Conservation (phyloP, 2,888 invertebrate species). For the Scaptodrosophila latifasciaeformis region DNA sequence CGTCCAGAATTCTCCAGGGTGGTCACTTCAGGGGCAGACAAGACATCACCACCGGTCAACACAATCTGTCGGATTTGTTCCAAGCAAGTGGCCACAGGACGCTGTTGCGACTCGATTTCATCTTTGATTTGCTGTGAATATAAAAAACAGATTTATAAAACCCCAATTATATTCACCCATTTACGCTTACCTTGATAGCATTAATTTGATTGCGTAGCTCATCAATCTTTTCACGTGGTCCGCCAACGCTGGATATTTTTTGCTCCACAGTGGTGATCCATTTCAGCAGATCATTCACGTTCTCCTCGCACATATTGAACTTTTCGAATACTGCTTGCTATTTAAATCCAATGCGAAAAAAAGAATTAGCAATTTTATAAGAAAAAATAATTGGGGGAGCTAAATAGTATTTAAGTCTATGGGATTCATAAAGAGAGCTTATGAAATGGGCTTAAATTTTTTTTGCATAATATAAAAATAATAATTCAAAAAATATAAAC, state of each 20-base stretch:
- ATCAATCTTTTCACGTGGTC: slow-evolving; percentile 90
- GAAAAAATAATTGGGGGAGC: slow-evolving; percentile 13
- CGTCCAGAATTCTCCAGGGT: slow-evolving; percentile 91
- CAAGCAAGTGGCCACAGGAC: slow-evolving; percentile 88
- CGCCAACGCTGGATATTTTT: slow-evolving; percentile 88
- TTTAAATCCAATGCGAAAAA: slow-evolving; percentile 11
- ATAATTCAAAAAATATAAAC: slow-evolving; percentile 6
- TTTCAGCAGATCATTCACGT: slow-evolving; percentile 86
- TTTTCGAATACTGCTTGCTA: slow-evolving; percentile 97
- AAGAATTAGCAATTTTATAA: slow-evolving; percentile 25
- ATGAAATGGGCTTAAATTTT: neutral
- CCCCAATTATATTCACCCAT: neutral
- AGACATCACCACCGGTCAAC: slow-evolving; percentile 91
- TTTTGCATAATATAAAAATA: neutral
- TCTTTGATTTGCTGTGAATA: slow-evolving; percentile 86
- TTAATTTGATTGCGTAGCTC: slow-evolving; percentile 92
- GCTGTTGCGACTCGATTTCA: slow-evolving; percentile 89
- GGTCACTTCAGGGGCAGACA: slow-evolving; percentile 92
- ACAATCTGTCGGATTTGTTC: slow-evolving; percentile 94
- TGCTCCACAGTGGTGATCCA: slow-evolving; percentile 92
- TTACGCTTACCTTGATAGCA: slow-evolving; percentile 82
- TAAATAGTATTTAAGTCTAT: slow-evolving; percentile 1
- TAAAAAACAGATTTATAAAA: neutral
- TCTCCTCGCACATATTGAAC: slow-evolving; percentile 93
- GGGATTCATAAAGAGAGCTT: slow-evolving; percentile 1